These are phyloP conservation scores for Bettongia penicillata DNA, from an alignment of 2,113 vertebrate species.

Conservation along the genomic window DNA sequence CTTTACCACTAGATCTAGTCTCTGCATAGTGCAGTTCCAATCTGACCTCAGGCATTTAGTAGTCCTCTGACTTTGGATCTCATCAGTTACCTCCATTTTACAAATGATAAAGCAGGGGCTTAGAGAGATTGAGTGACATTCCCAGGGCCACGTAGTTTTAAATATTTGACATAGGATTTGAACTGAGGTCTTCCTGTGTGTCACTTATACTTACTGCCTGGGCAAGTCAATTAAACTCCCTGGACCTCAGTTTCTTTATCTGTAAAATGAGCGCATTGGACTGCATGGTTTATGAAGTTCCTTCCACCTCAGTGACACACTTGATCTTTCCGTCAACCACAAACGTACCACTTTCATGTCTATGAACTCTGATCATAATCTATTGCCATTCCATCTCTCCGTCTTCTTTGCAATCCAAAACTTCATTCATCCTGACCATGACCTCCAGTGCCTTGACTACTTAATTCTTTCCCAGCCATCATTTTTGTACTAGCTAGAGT, in stretches of 20 bases:
- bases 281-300: too few species aligned
- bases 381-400: too few species aligned
- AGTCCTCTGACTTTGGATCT: not conserved
- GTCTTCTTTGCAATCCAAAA: too few species aligned
- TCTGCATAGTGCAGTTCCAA: not conserved
- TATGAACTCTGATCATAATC: too few species aligned
- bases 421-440: too few species aligned
- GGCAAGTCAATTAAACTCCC: not conserved
- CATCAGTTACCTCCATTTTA: not conserved
- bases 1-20: not conserved
- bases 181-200: not conserved
- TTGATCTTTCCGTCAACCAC: too few species aligned
- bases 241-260: not conserved
- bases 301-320: too few species aligned
- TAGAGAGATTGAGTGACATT: not conserved
- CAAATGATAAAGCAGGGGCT: not conserved
- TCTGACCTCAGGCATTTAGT: not conserved
- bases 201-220: not conserved
- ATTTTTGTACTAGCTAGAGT: too few species aligned
- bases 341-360: too few species aligned
- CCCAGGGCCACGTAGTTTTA: not conserved
- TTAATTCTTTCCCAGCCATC: too few species aligned
- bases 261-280: not conserved
- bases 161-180: not conserved
- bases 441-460: too few species aligned